phyloP scores from a whole-genome alignment of 2,797 vertebrate species.

The Sebastes itinus region DNA sequence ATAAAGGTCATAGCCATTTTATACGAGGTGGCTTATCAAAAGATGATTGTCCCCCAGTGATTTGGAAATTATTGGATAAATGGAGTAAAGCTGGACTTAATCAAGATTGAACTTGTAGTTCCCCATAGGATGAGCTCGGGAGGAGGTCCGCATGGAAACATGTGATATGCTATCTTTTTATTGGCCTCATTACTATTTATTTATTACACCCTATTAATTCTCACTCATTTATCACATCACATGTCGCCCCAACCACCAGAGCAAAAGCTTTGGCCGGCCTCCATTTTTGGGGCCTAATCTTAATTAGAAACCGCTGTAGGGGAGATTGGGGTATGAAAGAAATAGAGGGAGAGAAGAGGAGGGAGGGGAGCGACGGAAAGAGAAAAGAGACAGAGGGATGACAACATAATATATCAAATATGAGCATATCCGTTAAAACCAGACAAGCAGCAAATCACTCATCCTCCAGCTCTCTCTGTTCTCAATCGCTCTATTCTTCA shows the following conservation, averaged over 20 bases:
- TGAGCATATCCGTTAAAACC: slow-evolving; percentile 49
- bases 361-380: background rate
- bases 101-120: slow-evolving; percentile 27
- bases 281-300: slow-evolving; percentile 51
- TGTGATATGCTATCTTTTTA: slow-evolving; percentile 51
- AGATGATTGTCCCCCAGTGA: background rate
- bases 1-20: slow-evolving; percentile 9
- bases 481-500: slow-evolving; percentile 15
- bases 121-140: slow-evolving; percentile 9
- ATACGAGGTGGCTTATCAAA: background rate
- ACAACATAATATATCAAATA: slow-evolving; percentile 58
- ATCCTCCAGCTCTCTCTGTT: slow-evolving; percentile 14
- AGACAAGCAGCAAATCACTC: slow-evolving; percentile 57
- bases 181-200: slow-evolving; percentile 58
- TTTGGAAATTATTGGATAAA: slow-evolving; percentile 13
- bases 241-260: background rate
- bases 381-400: slow-evolving; percentile 30
- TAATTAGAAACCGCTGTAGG: slow-evolving; percentile 71
- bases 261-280: slow-evolving; percentile 40
- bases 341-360: background rate
- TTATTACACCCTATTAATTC: slow-evolving; percentile 62
- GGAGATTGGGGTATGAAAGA: slow-evolving; percentile 12
- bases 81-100: slow-evolving; percentile 4
- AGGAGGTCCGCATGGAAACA: slow-evolving; percentile 26
- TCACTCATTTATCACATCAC: slow-evolving; percentile 51